Evolutionary conservation across 1,140 invertebrate genomes (phyloP).

Genomic region (Argopecten irradians): DNA sequence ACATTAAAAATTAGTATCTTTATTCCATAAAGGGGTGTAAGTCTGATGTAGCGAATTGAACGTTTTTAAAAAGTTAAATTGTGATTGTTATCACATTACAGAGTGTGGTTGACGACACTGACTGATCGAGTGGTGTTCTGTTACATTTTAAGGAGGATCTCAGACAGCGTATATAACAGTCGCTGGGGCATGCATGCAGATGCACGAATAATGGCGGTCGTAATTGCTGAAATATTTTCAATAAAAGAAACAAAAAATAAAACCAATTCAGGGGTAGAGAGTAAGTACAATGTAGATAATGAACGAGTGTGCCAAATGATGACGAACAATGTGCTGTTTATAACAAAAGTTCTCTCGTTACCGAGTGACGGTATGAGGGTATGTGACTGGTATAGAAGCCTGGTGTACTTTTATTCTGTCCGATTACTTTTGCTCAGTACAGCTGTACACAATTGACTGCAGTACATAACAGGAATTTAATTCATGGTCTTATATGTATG

Average conservation of each 20-base stretch:
- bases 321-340: not conserved
- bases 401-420: not conserved
- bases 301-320: not conserved
- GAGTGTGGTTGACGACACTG: not conserved
- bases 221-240: not conserved
- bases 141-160: not conserved
- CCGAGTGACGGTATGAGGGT: not conserved
- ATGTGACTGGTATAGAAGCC: no score
- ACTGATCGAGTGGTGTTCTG: not conserved
- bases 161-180: not conserved
- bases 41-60: not conserved
- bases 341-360: not conserved
- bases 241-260: not conserved
- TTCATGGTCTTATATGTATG: no score
- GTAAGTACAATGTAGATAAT: not conserved
- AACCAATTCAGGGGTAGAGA: not conserved
- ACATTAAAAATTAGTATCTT: slow-evolving; percentile 24
- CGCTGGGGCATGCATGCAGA: not conserved
- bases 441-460: no score
- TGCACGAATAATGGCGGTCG: not conserved
- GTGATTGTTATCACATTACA: not conserved
- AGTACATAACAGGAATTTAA: no score
- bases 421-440: no score
- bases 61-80: slow-evolving; percentile 2
- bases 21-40: not conserved